A percentile compares a stretch with the other conserved stretches of the same genome.
phyloP scores from a whole-genome alignment of 2,113 vertebrate genomes.

The Takifugu flavidus region DNA sequence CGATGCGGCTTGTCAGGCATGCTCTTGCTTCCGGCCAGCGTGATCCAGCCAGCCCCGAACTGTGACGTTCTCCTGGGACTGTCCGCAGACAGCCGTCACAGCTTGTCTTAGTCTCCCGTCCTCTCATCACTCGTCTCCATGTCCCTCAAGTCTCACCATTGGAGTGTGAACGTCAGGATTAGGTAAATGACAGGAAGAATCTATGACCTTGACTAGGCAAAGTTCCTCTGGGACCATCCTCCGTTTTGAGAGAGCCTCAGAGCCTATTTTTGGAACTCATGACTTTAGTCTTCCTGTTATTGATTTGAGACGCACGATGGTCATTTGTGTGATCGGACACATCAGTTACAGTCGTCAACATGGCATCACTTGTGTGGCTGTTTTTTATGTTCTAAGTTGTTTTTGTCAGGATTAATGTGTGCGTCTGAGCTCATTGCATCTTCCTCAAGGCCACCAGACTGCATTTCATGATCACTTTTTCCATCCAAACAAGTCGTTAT shows the following conservation, averaged over 20 bases:
- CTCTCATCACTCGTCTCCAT: conserved; percentile 56
- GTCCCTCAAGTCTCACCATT: conserved; percentile 62
- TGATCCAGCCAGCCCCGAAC: conserved; percentile 50
- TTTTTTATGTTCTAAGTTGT: no score
- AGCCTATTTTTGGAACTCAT: neutral
- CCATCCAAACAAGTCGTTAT: no score
- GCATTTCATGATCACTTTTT: no score
- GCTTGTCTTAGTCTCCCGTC: conserved; percentile 58
- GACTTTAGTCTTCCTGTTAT: no score
- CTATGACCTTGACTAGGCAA: conserved; percentile 52
- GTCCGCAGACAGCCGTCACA: conserved; percentile 63
- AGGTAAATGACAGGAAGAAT: conserved; percentile 64
- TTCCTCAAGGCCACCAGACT: no score
- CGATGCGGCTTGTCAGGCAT: conserved; percentile 75
- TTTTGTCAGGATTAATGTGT: no score
- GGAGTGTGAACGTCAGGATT: conserved; percentile 68
- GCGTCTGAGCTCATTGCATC: no score
- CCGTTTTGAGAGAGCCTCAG: conserved; percentile 13
- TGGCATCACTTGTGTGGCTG: no score
- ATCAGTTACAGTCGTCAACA: no score
- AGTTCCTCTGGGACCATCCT: conserved; percentile 56
- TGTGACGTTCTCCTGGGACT: conserved; percentile 59
- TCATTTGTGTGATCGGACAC: no score
- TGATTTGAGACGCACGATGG: conserved; percentile 18
- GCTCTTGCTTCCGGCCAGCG: conserved; percentile 56